These are phyloP conservation scores for Neopipo cinnamomea DNA, from an alignment of 2,113 vertebrate genomes.

Conservation along the genomic window DNA sequence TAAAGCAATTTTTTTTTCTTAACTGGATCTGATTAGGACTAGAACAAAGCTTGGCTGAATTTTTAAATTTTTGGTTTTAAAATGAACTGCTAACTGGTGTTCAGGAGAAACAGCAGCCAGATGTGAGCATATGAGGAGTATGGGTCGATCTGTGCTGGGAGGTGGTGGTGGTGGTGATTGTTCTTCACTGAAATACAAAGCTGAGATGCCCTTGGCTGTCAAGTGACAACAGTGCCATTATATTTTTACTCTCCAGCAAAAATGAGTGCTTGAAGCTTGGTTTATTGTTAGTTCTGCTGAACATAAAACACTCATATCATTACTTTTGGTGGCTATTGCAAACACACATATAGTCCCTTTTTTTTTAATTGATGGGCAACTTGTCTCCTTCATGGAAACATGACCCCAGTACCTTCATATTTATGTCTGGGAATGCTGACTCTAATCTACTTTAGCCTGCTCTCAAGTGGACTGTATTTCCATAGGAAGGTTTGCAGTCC, in stretches of 20 bases:
- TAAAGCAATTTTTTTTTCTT: background rate
- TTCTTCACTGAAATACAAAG: background rate
- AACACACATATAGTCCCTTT: accelerated
- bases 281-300: background rate
- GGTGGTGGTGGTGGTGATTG: no score
- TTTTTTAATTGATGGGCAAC: background rate
- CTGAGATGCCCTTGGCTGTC: background rate
- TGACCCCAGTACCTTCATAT: background rate
- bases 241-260: background rate
- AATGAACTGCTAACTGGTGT: background rate
- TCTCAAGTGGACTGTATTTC: background rate
- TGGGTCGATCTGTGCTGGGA: background rate
- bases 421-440: background rate
- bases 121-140: background rate
- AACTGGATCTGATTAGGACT: background rate
- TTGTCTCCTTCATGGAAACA: background rate
- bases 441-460: background rate
- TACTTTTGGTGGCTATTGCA: background rate
- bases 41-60: background rate
- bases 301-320: accelerated
- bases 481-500: background rate
- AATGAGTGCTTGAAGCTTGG: background rate
- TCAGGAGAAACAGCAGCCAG: background rate
- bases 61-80: background rate
- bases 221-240: background rate